phyloP scores from a whole-genome alignment of 2,888 invertebrate species.

The Abrostola tripartita region DNA sequence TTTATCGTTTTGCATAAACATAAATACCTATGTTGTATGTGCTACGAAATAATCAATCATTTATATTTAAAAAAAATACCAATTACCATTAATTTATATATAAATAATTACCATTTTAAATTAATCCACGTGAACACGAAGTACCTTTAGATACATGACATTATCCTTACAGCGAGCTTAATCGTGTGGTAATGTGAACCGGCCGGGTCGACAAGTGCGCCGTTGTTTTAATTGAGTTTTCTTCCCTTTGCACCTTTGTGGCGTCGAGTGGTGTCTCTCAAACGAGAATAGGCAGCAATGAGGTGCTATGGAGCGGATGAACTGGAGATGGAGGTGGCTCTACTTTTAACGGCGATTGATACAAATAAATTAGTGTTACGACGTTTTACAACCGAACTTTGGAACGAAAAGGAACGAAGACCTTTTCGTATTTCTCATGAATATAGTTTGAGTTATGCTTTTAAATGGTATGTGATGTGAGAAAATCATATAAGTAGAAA shows the following conservation, averaged over 20 bases:
- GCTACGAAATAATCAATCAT: too few relatives aligned
- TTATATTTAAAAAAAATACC: too few relatives aligned
- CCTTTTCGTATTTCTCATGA: too few relatives aligned
- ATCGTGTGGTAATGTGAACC: slow-evolving; percentile 75
- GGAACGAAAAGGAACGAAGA: background rate
- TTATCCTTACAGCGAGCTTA: slow-evolving; percentile 63
- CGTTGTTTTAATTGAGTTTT: slow-evolving; percentile 82
- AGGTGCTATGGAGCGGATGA: slow-evolving; percentile 39
- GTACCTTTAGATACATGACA: slow-evolving; percentile 32
- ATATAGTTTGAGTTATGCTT: too few relatives aligned
- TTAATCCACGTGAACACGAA: slow-evolving; percentile 23
- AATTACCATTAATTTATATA: too few relatives aligned
- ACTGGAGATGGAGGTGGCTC: slow-evolving; percentile 57
- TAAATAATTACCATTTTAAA: too few relatives aligned
- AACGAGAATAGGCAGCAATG: slow-evolving; percentile 51
- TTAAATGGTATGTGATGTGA: too few relatives aligned
- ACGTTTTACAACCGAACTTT: slow-evolving; percentile 8
- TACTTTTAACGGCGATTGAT: slow-evolving; percentile 17
- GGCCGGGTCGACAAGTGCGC: slow-evolving; percentile 64
- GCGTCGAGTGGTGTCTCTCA: slow-evolving; percentile 66
- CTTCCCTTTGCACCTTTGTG: slow-evolving; percentile 79
- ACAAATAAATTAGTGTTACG: background rate
- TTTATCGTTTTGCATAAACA: too few relatives aligned
- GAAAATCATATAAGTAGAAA: background rate
- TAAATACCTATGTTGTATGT: too few relatives aligned